phyloP scores from a whole-genome alignment of 92 coral and sea anemone genomes.

The Actinernus sp. region DNA sequence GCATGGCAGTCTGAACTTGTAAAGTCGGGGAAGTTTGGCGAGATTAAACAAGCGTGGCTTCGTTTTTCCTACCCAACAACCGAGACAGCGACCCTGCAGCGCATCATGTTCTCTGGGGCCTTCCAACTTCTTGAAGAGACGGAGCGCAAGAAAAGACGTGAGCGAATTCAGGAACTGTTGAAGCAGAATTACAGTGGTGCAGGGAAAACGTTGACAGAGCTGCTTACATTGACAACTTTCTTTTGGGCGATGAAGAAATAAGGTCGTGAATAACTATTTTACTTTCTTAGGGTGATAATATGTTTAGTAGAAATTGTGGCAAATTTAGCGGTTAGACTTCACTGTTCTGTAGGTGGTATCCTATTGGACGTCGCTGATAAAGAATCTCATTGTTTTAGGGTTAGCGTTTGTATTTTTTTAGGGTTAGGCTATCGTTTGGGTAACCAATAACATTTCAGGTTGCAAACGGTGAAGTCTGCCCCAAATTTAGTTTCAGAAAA shows the following conservation, averaged over 20 bases:
- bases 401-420: too few species aligned
- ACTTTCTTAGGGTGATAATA: too few species aligned
- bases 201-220: background rate
- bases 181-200: conserved; percentile 2
- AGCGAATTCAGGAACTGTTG: background rate
- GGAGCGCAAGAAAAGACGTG: background rate
- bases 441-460: too few species aligned
- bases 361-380: too few species aligned
- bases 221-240: background rate
- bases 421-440: too few species aligned
- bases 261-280: too few species aligned
- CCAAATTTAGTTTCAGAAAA: too few species aligned
- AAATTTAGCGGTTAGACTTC: too few species aligned
- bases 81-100: background rate
- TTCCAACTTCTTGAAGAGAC: background rate
- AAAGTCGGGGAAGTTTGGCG: background rate
- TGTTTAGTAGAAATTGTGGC: too few species aligned
- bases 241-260: background rate
- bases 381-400: too few species aligned
- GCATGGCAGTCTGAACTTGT: background rate
- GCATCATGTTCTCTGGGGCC: conserved; percentile 2
- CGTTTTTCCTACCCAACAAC: background rate
- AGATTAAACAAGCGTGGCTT: background rate
- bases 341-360: too few species aligned
- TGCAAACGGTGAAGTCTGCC: too few species aligned